Percentiles rank a stretch among this genome's conserved stretches.
Evolutionary conservation across 2,888 invertebrate species (phyloP).

Genomic region (Portevinia maculata): DNA sequence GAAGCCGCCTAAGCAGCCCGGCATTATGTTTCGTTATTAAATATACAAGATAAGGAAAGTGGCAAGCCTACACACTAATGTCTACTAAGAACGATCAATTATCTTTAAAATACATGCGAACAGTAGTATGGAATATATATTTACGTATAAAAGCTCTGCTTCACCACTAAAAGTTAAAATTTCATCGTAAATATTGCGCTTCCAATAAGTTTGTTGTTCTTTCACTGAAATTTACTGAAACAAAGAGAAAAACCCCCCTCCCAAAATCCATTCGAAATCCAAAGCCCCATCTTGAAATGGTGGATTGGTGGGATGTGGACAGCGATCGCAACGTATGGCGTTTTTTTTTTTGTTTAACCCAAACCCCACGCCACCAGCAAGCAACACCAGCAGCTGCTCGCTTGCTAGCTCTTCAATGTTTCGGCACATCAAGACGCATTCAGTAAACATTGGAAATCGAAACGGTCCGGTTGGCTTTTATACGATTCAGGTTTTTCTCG

Average conservation of each 20-base stretch:
- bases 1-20: slow-evolving; percentile 7
- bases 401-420: slow-evolving; percentile 49
- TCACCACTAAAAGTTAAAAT: slow-evolving; percentile 29
- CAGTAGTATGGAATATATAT: background rate
- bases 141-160: slow-evolving; percentile 18
- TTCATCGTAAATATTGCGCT: slow-evolving; percentile 19
- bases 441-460: slow-evolving; percentile 75
- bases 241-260: slow-evolving; percentile 2
- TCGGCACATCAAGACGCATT: slow-evolving; percentile 49
- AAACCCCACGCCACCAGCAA: background rate
- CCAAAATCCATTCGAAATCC: background rate
- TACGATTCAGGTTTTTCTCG: background rate
- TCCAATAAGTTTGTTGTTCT: slow-evolving; percentile 21
- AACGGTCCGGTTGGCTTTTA: slow-evolving; percentile 69
- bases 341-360: background rate
- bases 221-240: slow-evolving; percentile 13
- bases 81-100: slow-evolving; percentile 14
- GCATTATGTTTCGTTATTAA: slow-evolving; percentile 26
- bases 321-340: background rate
- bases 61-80: background rate
- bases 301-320: background rate
- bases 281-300: slow-evolving; percentile 10
- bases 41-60: background rate
- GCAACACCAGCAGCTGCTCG: slow-evolving; percentile 21
- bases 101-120: background rate